These are phyloP conservation scores for Betta splendens DNA, from an alignment of 2,797 vertebrate species.

Conservation along the genomic window DNA sequence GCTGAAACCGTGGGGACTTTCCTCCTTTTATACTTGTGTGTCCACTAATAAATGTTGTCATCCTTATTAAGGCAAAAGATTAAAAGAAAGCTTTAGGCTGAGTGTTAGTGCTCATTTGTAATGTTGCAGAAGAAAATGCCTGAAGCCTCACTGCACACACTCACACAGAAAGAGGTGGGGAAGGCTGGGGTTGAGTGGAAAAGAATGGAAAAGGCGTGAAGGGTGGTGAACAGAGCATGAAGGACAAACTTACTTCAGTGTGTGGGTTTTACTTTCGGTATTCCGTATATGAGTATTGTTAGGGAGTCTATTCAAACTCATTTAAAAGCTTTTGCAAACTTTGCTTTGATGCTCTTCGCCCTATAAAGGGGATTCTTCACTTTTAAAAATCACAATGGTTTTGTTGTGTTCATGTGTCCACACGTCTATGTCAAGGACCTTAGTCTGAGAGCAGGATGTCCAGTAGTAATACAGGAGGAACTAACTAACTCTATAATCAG, in stretches of 20 bases:
- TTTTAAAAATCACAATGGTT: too few species aligned
- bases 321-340: constrained; percentile 12
- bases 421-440: too few species aligned
- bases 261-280: constrained; percentile 12
- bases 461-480: too few species aligned
- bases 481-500: too few species aligned
- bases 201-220: neutral
- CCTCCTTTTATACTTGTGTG: constrained; percentile 28
- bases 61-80: constrained; percentile 65
- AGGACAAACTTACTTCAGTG: constrained; percentile 13
- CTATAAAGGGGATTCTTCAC: neutral
- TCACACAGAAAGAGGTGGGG: neutral
- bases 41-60: constrained; percentile 68
- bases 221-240: constrained; percentile 20
- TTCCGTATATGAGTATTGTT: constrained; percentile 30
- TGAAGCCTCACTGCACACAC: constrained; percentile 26
- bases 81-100: constrained; percentile 63
- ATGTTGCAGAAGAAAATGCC: constrained; percentile 42
- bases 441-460: too few species aligned
- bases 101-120: constrained; percentile 59
- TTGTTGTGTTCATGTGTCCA: too few species aligned
- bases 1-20: constrained; percentile 21
- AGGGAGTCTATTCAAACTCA: constrained; percentile 1
- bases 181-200: neutral
- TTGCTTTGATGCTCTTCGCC: constrained; percentile 18